phyloP scores from a whole-genome alignment of 2,888 invertebrate genomes.

The Hypomecis punctinalis region DNA sequence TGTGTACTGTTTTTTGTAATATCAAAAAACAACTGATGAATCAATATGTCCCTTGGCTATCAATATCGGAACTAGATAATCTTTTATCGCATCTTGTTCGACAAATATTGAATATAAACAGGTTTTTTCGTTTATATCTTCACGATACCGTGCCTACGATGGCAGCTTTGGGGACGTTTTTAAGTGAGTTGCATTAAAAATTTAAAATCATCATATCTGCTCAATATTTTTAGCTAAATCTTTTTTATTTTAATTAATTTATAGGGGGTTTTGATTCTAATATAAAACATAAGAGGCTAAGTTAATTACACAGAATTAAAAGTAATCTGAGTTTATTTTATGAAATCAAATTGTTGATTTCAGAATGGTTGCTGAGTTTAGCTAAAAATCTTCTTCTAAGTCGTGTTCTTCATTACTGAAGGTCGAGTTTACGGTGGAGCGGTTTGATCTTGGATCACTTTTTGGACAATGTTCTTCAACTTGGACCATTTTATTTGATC shows the following conservation, averaged over 20 bases:
- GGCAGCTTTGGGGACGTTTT: conserved; percentile 59
- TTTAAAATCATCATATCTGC: not conserved
- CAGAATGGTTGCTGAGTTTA: not conserved
- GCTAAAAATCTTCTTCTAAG: too few species aligned
- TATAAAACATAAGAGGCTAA: too few species aligned
- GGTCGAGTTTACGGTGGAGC: too few species aligned
- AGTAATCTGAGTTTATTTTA: too few species aligned
- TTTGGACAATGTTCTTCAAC: too few species aligned
- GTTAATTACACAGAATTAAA: too few species aligned
- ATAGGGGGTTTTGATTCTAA: too few species aligned
- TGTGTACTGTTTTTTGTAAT: not conserved
- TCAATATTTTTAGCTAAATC: not conserved
- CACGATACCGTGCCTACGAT: conserved; percentile 43
- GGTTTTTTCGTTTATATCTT: conserved; percentile 20
- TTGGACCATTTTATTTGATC: too few species aligned
- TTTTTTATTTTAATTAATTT: too few species aligned
- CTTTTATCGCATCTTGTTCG: conserved; percentile 7
- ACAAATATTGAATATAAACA: conserved; percentile 22
- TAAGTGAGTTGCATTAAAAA: conserved; percentile 55
- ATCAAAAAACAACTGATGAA: conserved; percentile 5
- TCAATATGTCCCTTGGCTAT: conserved; percentile 11
- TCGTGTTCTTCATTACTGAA: too few species aligned
- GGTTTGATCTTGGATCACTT: too few species aligned
- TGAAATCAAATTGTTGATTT: not conserved
- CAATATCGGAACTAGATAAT: conserved; percentile 11